Evolutionary conservation across 2,888 invertebrate species (phyloP).

Genomic region (Anorthoa munda): DNA sequence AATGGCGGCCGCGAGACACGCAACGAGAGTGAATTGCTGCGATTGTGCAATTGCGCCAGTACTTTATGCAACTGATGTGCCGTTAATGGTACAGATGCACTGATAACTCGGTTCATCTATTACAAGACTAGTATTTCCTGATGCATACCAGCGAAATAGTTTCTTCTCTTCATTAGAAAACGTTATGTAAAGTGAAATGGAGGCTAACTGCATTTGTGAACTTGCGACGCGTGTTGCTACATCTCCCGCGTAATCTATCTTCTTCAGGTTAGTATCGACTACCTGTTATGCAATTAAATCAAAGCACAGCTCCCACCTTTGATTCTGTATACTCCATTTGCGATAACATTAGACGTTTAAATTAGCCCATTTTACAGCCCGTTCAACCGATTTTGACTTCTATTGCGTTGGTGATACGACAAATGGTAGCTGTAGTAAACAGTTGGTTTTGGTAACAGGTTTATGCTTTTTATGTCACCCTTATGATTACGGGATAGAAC

Average conservation of each 20-base stretch:
- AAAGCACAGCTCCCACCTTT: neutral
- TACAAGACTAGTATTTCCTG: slow-evolving; percentile 74
- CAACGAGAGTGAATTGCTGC: slow-evolving; percentile 88
- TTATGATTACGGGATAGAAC: too few relatives aligned
- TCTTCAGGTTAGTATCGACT: neutral
- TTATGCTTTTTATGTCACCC: too few relatives aligned
- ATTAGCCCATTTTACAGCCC: too few relatives aligned
- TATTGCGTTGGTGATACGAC: too few relatives aligned
- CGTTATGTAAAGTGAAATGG: slow-evolving; percentile 55
- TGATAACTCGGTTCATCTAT: slow-evolving; percentile 80
- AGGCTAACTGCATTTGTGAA: slow-evolving; percentile 41
- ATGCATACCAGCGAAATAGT: slow-evolving; percentile 59
- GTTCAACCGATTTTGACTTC: too few relatives aligned
- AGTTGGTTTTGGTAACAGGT: too few relatives aligned
- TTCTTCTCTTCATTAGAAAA: slow-evolving; percentile 53
- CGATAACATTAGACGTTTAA: too few relatives aligned
- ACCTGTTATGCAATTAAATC: neutral
- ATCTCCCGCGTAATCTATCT: slow-evolving; percentile 17
- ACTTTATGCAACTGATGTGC: slow-evolving; percentile 87
- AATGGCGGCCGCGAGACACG: slow-evolving; percentile 81
- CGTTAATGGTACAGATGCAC: slow-evolving; percentile 84
- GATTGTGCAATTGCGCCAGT: slow-evolving; percentile 85
- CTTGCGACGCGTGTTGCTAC: slow-evolving; percentile 19
- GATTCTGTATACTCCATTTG: too few relatives aligned
- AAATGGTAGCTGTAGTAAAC: too few relatives aligned